Conservation (phyloP, 2,113 vertebrate genomes). For the Rhadina sibilatrix region DNA sequence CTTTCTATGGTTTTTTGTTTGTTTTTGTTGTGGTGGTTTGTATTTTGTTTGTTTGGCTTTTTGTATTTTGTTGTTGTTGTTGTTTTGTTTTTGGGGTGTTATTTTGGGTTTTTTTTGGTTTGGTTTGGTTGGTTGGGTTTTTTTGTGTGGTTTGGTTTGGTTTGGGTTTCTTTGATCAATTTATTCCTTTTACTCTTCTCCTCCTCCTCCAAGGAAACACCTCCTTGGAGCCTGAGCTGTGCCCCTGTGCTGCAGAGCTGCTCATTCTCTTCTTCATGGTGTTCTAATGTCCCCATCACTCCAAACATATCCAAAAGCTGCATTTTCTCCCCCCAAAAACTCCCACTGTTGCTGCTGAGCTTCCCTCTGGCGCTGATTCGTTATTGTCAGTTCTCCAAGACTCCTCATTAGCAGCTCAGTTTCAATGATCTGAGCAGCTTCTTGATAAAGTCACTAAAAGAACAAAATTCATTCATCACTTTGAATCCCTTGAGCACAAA, state of each 20-base stretch:
- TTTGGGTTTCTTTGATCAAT: too few species aligned
- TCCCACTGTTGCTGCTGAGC: background rate
- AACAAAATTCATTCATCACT: background rate
- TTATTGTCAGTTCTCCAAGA: background rate
- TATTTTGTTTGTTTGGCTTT: too few species aligned
- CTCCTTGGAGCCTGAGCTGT: background rate
- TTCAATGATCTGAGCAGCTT: background rate
- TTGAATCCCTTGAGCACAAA: background rate
- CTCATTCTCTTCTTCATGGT: background rate
- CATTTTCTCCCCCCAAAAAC: background rate
- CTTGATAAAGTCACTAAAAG: background rate
- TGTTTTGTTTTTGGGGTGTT: too few species aligned
- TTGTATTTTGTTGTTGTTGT: too few species aligned
- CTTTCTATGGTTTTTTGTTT: too few species aligned
- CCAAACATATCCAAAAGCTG: rapidly evolving
- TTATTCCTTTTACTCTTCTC: background rate
- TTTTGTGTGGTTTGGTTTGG: too few species aligned
- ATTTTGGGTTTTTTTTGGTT: too few species aligned
- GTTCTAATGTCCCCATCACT: background rate
- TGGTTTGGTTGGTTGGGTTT: too few species aligned
- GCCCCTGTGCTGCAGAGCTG: background rate
- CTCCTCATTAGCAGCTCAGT: rapidly evolving
- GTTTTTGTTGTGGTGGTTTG: too few species aligned
- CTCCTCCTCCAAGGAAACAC: background rate
- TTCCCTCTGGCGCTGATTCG: too few species aligned